Base-by-base conservation (phyloP, 1,140 invertebrate species). In the Penaeus indicus region DNA sequence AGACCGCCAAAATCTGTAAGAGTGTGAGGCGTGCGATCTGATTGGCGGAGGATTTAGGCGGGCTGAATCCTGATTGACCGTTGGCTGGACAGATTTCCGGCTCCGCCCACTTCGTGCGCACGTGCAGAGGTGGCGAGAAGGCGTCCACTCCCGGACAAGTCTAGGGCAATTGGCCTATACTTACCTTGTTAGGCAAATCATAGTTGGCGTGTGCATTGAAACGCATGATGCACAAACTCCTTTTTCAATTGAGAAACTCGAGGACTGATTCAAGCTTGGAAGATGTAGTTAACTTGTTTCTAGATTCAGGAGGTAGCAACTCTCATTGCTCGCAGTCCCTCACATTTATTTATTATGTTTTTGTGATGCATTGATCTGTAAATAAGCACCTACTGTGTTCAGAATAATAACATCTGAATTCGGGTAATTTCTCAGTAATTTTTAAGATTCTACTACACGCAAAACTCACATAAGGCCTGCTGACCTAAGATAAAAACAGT, bases 31-130 rank as follows among this genome's bases (percentile, higher is more conserved):
- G 81, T 63, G 85, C 89, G 72, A 79, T 79, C 89, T 90, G 89
- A 90, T 90, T 90, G 89, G 89, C 85, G 89, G 89, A 90, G 89
- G 89, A 90, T 90, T 90, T 90, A 85, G 85, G 84, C 89, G 85
- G 67, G 84, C 62, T 67, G 89, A 62, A 86, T 90, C 85, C 89
- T 90, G 89, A 90, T 90, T 90, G 89, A 90, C 89, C 85, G 89
- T 90, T 90, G 89, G 89, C 85, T 86, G 85, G 89, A 86, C 89
- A 90, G 89, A 90, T 90, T 90, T 90, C 85, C 84, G 72, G 81
- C 89, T 75, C 89, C 89, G 89, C 89, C 89, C 84, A 86, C 85
- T 77, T 63, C n/a, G 22, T 69, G 89, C 89, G 89, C 89, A 90
- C 84, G 89, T 90, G 89, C 89, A 90, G 72, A 83, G 67, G 82